Percentiles rank a stretch among this genome's conserved stretches.
These are phyloP conservation scores for Ptilodon capucinus DNA, from an alignment of 2,888 invertebrate genomes.

Conservation along the genomic window DNA sequence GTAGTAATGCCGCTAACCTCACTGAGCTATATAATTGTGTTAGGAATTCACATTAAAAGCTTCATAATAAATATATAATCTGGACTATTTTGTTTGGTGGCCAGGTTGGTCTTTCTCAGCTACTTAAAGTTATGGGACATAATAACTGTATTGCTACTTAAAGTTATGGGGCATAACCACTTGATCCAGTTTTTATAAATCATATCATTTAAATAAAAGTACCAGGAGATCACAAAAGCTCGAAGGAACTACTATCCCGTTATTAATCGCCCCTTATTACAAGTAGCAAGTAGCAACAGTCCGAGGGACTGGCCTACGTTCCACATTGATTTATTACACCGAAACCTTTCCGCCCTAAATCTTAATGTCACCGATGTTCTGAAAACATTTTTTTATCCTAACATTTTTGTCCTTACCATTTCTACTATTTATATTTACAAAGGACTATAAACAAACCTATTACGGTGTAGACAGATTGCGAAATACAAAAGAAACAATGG, in stretches of 20 bases:
- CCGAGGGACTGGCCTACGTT: not conserved
- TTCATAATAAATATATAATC: too few relatives aligned
- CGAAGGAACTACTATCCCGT: not conserved
- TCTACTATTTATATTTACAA: conserved; percentile 16
- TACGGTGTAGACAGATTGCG: not conserved
- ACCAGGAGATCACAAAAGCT: not conserved
- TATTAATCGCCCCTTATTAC: not conserved
- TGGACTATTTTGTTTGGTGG: too few relatives aligned
- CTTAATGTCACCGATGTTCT: not conserved
- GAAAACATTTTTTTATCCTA: not conserved
- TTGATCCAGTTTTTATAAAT: too few relatives aligned
- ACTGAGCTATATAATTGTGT: too few relatives aligned
- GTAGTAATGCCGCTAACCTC: too few relatives aligned
- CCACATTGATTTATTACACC: not conserved
- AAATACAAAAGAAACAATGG: not conserved
- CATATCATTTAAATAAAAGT: too few relatives aligned
- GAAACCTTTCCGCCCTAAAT: not conserved
- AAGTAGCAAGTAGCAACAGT: not conserved
- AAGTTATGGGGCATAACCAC: too few relatives aligned
- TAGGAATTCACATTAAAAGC: too few relatives aligned
- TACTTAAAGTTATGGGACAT: too few relatives aligned
- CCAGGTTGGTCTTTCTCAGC: too few relatives aligned
- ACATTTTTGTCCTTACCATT: not conserved
- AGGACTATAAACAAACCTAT: not conserved
- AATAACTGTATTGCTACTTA: too few relatives aligned